These are phyloP conservation scores for Cheilosia vernalis DNA, from an alignment of 2,888 invertebrate species.

Conservation along the genomic window DNA sequence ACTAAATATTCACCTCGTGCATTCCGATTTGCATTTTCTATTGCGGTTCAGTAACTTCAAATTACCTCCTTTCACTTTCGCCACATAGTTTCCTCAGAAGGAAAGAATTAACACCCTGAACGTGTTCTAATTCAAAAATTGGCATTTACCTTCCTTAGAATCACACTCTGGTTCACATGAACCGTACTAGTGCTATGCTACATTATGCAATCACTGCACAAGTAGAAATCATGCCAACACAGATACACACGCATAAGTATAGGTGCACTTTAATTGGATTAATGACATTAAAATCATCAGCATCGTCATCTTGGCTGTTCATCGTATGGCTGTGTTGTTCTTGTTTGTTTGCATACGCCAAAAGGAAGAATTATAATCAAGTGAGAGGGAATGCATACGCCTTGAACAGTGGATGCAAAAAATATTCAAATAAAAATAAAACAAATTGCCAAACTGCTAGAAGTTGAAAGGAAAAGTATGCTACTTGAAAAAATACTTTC, in stretches of 20 bases:
- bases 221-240: constrained; percentile 40
- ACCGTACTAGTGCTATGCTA: constrained; percentile 19
- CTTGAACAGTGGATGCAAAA: constrained; percentile 14
- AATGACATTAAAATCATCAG: constrained; percentile 65
- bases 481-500: too few relatives aligned
- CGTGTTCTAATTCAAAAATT: constrained; percentile 14
- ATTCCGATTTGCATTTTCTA: constrained; percentile 28
- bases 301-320: constrained; percentile 32
- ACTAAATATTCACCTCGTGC: not conserved
- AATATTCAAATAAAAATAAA: not conserved
- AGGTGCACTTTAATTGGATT: constrained; percentile 59
- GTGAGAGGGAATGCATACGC: constrained; percentile 1
- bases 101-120: constrained; percentile 20
- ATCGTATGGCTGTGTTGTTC: not conserved
- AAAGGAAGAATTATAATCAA: constrained; percentile 3
- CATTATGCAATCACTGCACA: constrained; percentile 54
- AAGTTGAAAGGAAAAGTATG: too few relatives aligned
- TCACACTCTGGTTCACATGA: constrained; percentile 4
- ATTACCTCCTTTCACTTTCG: constrained; percentile 14
- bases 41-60: constrained; percentile 37
- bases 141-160: constrained; percentile 36
- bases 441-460: not conserved
- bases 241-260: not conserved
- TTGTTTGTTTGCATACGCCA: constrained; percentile 10
- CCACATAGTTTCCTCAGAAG: not conserved